Evolutionary conservation across 2,797 vertebrate genomes (phyloP).

Genomic region (Enteromius argenteus): DNA sequence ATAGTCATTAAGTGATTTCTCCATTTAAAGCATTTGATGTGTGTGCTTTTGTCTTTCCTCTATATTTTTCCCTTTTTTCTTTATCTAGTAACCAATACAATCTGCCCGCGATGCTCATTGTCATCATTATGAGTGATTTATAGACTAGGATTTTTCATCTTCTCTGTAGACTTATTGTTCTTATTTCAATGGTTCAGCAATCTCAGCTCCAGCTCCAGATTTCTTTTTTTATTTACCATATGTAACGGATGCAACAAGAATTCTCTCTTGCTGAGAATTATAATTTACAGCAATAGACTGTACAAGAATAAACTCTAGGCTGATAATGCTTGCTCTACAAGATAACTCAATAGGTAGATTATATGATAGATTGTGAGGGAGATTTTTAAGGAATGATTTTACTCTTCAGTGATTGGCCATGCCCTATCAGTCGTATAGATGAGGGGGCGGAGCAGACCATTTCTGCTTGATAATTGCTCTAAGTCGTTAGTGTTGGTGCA

Average conservation of each 20-base stretch:
- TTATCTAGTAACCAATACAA: background rate
- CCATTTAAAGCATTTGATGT: background rate
- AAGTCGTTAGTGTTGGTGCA: conserved; percentile 3
- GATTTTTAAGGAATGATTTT: conserved; percentile 14
- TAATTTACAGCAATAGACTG: background rate
- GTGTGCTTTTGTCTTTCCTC: conserved; percentile 2
- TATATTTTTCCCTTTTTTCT: background rate
- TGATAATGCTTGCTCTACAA: background rate
- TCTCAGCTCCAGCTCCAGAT: background rate
- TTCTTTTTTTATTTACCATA: background rate
- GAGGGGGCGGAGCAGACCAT: conserved; percentile 5
- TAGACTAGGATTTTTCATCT: conserved; percentile 2
- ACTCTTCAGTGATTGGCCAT: conserved; percentile 12
- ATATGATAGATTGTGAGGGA: background rate
- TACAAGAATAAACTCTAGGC: background rate
- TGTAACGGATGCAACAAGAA: background rate
- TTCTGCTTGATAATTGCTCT: conserved; percentile 6
- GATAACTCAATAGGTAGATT: background rate
- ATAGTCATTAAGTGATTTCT: conserved; percentile 14
- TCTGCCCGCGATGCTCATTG: background rate
- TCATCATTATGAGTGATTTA: conserved; percentile 35
- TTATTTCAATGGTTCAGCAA: conserved; percentile 16
- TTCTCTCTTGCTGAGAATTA: conserved; percentile 2
- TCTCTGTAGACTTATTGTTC: conserved; percentile 8
- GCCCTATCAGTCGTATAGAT: background rate